phyloP scores from a whole-genome alignment of 2,797 vertebrate genomes.

The Pseudochirops cupreus region DNA sequence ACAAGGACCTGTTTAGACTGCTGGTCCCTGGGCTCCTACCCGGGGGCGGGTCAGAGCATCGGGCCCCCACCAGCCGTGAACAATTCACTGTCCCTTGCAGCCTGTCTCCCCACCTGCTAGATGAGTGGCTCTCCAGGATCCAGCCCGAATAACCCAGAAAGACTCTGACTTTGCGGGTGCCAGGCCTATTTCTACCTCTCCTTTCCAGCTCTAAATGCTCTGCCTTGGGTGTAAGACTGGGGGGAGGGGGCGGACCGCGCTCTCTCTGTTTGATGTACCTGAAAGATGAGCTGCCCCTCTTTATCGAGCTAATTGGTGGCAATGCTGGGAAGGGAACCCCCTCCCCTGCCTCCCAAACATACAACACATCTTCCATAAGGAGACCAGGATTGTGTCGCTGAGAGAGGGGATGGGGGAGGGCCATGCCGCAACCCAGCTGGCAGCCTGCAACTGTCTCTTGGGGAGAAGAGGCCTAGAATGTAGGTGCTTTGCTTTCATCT shows the following conservation, averaged over 20 bases:
- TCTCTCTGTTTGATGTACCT: background rate
- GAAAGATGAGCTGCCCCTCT: background rate
- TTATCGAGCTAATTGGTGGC: background rate
- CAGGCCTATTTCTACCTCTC: background rate
- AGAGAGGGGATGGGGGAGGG: background rate
- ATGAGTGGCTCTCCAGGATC: background rate
- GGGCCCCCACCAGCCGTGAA: background rate
- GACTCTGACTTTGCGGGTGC: no score
- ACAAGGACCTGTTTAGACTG: background rate
- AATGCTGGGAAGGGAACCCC: no score
- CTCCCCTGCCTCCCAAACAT: conserved; percentile 56
- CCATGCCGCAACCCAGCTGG: background rate
- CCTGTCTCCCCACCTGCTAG: background rate
- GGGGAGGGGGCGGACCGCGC: background rate
- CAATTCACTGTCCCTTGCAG: background rate
- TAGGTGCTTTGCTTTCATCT: background rate
- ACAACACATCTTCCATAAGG: background rate
- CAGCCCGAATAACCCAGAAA: background rate
- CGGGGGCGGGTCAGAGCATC: background rate
- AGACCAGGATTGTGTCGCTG: background rate
- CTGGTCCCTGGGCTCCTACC: background rate
- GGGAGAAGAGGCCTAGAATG: background rate
- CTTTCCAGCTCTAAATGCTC: background rate
- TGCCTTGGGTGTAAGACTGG: background rate
- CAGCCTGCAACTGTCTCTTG: background rate